Evolutionary conservation across 2,113 vertebrate species (phyloP).

Genomic region (Anguilla japonica): DNA sequence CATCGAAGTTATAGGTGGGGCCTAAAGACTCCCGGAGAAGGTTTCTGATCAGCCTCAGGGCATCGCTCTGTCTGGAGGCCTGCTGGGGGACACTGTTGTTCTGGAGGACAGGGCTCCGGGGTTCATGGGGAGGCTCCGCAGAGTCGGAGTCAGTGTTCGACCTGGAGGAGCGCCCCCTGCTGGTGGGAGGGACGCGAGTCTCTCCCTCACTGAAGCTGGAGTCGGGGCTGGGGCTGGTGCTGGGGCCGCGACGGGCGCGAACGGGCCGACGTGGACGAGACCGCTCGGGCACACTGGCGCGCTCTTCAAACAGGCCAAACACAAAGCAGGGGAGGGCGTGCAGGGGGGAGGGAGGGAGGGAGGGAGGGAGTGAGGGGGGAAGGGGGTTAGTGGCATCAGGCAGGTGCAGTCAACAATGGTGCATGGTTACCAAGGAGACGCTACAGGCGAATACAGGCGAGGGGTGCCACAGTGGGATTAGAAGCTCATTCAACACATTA

Average conservation of each 20-base stretch:
- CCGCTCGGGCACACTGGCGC: neutral
- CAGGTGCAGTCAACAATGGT: neutral
- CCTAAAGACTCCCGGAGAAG: neutral
- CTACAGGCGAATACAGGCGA: neutral
- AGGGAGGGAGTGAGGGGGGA: neutral
- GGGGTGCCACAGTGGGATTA: neutral
- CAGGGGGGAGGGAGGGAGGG: neutral
- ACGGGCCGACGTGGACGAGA: neutral
- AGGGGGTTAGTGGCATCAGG: constrained; percentile 4
- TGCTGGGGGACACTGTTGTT: neutral
- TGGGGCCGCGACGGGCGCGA: neutral
- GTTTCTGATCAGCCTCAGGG: neutral
- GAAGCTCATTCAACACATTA: neutral
- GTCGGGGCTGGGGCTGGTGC: neutral
- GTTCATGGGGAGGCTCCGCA: neutral
- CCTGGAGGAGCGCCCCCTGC: neutral
- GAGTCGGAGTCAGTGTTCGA: neutral
- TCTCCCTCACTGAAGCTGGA: constrained; percentile 7
- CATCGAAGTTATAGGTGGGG: neutral
- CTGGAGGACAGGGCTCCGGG: neutral
- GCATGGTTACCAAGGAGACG: neutral
- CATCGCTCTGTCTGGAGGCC: neutral
- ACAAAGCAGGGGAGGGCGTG: constrained; percentile 4
- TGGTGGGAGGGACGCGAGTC: neutral
- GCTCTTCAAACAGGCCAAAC: constrained; percentile 1